Evolutionary conservation across 2,797 vertebrate species (phyloP).

Genomic region (Enteromius treurensis): DNA sequence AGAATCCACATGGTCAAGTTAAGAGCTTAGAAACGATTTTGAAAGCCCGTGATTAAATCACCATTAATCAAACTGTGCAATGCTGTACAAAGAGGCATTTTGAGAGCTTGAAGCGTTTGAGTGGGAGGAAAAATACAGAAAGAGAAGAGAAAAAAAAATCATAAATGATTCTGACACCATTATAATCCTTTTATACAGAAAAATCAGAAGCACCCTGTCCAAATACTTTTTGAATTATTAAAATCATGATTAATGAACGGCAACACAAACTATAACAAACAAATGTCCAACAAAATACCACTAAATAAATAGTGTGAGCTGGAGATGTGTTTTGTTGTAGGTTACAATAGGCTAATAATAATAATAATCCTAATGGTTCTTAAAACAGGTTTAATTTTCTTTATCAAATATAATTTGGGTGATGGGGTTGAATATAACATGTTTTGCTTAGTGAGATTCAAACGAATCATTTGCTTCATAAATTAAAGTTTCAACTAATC

Average conservation of each 20-base stretch:
- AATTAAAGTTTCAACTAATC: not conserved
- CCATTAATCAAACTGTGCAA: not conserved
- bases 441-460: not conserved
- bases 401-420: not conserved
- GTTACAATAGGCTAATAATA: not conserved
- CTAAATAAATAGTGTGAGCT: not conserved
- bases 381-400: not conserved
- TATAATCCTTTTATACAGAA: not conserved
- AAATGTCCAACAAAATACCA: not conserved
- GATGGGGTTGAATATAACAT: not conserved
- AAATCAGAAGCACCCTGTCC: not conserved
- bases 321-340: not conserved
- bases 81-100: not conserved
- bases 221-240: not conserved
- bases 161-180: not conserved
- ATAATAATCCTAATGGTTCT: not conserved
- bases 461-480: not conserved
- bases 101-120: not conserved
- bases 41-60: constrained; percentile 15
- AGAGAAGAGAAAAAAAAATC: not conserved
- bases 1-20: constrained; percentile 20
- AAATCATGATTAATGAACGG: not conserved
- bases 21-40: constrained; percentile 1
- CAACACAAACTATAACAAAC: not conserved
- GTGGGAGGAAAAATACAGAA: not conserved